Evolutionary conservation across 2,113 vertebrate species (phyloP), one percentile per base, ranked within the genome.

Genomic region (Heliornis fulica): DNA sequence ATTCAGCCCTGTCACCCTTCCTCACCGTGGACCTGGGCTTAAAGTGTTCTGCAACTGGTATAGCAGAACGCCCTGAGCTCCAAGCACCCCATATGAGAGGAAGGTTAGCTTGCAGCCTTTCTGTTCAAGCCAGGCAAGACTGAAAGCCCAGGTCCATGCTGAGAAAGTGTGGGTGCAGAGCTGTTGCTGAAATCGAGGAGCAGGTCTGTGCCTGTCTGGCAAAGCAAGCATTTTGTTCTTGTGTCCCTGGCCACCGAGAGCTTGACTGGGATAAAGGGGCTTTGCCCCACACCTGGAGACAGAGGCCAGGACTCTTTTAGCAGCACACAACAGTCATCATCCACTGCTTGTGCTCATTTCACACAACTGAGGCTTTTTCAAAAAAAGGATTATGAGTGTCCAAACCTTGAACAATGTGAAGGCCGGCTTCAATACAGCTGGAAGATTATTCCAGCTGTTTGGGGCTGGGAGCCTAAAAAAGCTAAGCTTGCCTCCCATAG

Each of bases 361-460:
- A 77, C 66, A 89, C 63, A 78, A 71, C 31, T 78, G 74, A 94
- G 26, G 13, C 19, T 94, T 56, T 87, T 89, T 83, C 34, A 11
- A 38, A 64, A 61, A 56, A 82, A 92, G 91, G 88, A 96, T 96
- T 95, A 96, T 79, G 57, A 83, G 29, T 80, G 18, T 90, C 71
- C 84, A 89, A 95, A 83, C 46, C 19, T 34, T 1, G 22, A 66
- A 64, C 92, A 89, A 89, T 65, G 63, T 48, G 48, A 86, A 15
- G 48, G 9, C 4, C 34, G 0, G 8, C 68, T 95, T 95, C 93
- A 91, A 71, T 85, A 71, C 0, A 0, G 41, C 75, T 83, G 75
- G 83, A 87, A 94, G 94, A 96, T 94, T 87, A 94, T 93, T 96
- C 96, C 94, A 95, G 87, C 96, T 97, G 94, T 95, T 95, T 90